Evolutionary conservation across 2,797 vertebrate genomes (phyloP).

Genomic region (Caiman crocodilus): DNA sequence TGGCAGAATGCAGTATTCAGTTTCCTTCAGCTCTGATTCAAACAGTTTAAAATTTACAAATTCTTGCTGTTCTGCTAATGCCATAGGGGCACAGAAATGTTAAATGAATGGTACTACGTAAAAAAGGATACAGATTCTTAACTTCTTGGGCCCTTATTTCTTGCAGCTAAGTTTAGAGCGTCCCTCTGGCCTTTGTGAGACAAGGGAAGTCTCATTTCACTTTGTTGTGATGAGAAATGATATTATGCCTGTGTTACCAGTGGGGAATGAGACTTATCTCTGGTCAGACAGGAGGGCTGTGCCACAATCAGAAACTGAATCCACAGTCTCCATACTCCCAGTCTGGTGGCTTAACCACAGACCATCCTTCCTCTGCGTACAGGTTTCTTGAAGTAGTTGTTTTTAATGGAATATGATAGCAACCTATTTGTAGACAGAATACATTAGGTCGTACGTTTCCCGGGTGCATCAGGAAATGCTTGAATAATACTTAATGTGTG

Average conservation of each 20-base stretch:
- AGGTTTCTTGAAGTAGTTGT: not conserved
- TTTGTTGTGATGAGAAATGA: not conserved
- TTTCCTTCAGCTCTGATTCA: not conserved
- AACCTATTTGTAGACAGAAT: not conserved
- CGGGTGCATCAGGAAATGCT: not conserved
- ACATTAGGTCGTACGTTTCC: not conserved
- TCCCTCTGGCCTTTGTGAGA: not conserved
- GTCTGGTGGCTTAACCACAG: not conserved
- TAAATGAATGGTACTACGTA: not conserved
- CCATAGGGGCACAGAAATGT: not conserved
- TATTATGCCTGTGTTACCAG: not conserved
- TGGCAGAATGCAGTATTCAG: not conserved
- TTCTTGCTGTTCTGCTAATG: not conserved
- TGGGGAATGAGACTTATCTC: not conserved
- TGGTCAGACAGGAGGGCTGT: not conserved
- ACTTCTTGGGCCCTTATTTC: not conserved
- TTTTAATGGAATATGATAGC: not conserved
- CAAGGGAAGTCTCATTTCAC: not conserved
- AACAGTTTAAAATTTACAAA: not conserved
- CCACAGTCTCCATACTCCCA: not conserved
- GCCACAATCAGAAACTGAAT: not conserved
- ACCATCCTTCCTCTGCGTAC: not conserved
- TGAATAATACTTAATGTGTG: not conserved
- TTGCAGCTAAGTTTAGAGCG: not conserved
- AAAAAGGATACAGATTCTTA: not conserved